A percentile compares a stretch with the other conserved stretches of the same genome.
Conservation (phyloP, 1,140 invertebrate species). For the Halesus radiatus region DNA sequence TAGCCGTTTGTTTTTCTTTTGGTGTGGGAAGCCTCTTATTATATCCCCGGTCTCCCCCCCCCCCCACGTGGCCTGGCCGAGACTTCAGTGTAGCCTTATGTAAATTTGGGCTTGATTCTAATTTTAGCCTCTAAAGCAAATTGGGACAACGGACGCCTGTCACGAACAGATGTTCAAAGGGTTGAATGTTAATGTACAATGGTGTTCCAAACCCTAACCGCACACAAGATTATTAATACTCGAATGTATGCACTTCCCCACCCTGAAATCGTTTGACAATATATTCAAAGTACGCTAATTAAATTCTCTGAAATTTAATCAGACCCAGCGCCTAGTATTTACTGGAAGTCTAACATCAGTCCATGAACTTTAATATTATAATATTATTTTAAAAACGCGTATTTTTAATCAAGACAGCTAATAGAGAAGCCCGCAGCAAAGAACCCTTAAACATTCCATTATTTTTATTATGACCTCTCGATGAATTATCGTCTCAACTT, state of each 20-base stretch:
- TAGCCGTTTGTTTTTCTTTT: slow-evolving; percentile 2
- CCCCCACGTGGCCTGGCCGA: neutral
- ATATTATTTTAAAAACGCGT: too few relatives aligned
- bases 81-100: slow-evolving; percentile 10
- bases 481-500: too few relatives aligned
- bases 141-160: slow-evolving; percentile 34
- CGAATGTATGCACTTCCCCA: neutral
- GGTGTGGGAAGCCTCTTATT: neutral
- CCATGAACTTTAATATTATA: too few relatives aligned
- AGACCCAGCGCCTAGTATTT: too few relatives aligned
- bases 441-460: too few relatives aligned
- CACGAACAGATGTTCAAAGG: slow-evolving; percentile 22
- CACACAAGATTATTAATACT: neutral
- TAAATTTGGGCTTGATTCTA: slow-evolving; percentile 23
- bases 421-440: too few relatives aligned
- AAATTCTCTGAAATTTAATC: too few relatives aligned
- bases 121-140: slow-evolving; percentile 21
- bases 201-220: neutral
- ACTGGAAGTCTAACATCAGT: too few relatives aligned
- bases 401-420: too few relatives aligned
- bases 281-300: too few relatives aligned
- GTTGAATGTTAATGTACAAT: slow-evolving; percentile 29
- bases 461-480: too few relatives aligned
- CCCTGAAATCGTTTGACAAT: neutral
- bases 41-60: neutral